These are phyloP conservation scores for Cyanoderma ruficeps DNA, from an alignment of 2,113 vertebrate species.

Conservation along the genomic window DNA sequence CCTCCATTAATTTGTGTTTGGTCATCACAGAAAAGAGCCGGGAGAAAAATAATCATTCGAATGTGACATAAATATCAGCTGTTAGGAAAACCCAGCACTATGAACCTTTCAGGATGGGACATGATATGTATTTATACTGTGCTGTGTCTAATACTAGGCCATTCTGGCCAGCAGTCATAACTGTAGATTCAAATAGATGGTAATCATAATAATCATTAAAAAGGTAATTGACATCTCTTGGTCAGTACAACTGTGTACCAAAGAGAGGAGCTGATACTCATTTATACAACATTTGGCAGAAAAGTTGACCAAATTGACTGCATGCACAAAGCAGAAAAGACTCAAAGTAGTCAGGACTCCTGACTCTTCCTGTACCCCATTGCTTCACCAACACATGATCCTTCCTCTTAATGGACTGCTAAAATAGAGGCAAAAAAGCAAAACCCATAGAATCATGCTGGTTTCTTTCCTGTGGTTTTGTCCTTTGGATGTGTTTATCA, in stretches of 20 bases:
- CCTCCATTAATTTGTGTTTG: not conserved
- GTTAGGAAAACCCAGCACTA: not conserved
- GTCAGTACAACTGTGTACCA: not conserved
- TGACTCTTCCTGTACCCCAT: not conserved
- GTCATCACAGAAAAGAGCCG: not conserved
- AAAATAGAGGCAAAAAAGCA: not conserved
- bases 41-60: not conserved
- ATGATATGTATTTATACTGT: not conserved
- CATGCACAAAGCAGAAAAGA: not conserved
- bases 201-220: not conserved
- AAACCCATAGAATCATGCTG: not conserved
- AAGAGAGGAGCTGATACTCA: not conserved
- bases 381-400: not conserved
- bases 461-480: not conserved
- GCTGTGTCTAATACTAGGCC: not conserved
- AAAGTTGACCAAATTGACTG: accelerated
- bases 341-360: not conserved
- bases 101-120: not conserved
- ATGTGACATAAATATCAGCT: not conserved
- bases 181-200: not conserved
- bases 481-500: not conserved
- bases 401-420: not conserved
- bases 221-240: not conserved
- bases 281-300: not conserved
- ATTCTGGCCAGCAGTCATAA: not conserved